Evolutionary conservation across 2,888 invertebrate genomes (phyloP).

Genomic region (Drosophila prostipennis): DNA sequence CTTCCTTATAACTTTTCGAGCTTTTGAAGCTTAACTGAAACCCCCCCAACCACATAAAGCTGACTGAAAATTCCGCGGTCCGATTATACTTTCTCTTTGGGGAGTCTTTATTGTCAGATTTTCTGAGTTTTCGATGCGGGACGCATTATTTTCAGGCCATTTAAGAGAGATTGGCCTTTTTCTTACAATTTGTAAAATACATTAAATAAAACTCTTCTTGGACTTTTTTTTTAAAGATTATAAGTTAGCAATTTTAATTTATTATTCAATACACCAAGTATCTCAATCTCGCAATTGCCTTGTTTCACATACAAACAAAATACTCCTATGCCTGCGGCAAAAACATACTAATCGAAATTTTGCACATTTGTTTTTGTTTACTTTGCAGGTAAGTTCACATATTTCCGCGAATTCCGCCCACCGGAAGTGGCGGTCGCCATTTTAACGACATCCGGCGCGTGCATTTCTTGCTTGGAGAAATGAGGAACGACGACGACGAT

Average conservation of each 20-base stretch:
- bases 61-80: not conserved
- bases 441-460: slow-evolving; percentile 69
- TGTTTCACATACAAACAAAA: not conserved
- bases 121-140: not conserved
- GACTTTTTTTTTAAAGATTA: too few species aligned
- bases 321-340: slow-evolving; percentile 7
- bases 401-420: slow-evolving; percentile 33
- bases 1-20: not conserved
- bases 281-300: slow-evolving; percentile 2
- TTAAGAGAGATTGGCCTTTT: too few species aligned
- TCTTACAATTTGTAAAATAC: too few species aligned
- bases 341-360: slow-evolving; percentile 27
- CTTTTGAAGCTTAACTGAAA: slow-evolving; percentile 2
- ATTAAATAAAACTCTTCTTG: too few species aligned
- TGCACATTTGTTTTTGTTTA: slow-evolving; percentile 13
- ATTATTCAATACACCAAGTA: not conserved
- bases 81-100: slow-evolving; percentile 8
- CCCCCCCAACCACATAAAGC: not conserved
- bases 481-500: slow-evolving; percentile 6
- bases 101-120: not conserved
- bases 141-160: too few species aligned
- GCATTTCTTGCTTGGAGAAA: slow-evolving; percentile 66
- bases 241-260: not conserved
- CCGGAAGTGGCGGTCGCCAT: slow-evolving; percentile 54
- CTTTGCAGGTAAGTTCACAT: slow-evolving; percentile 50